Conservation (phyloP, 2,113 vertebrate genomes). For the Trochalopteron elliotii region DNA sequence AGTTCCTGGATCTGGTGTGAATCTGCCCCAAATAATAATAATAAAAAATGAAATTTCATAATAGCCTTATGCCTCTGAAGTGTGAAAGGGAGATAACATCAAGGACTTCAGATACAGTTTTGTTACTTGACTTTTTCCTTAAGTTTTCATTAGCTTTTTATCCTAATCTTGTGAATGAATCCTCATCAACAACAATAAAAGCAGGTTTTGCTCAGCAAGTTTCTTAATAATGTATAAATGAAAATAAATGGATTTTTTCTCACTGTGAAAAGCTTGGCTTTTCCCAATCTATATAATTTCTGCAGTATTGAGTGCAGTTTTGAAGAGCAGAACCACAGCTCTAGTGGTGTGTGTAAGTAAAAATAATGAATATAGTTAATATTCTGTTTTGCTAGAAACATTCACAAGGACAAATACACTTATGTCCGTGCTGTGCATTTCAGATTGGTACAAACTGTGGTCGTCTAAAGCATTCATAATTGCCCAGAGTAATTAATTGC, state of each 20-base stretch:
- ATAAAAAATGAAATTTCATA: neutral
- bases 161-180: neutral
- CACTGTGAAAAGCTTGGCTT: neutral
- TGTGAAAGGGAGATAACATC: neutral
- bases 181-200: neutral
- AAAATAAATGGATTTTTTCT: neutral
- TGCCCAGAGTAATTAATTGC: neutral
- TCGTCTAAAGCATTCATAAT: neutral
- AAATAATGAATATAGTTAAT: neutral
- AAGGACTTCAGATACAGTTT: neutral
- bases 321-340: neutral
- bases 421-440: neutral
- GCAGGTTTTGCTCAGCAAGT: neutral
- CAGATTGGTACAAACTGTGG: neutral
- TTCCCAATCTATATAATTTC: neutral
- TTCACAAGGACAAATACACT: neutral
- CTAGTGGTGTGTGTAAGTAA: neutral
- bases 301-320: neutral
- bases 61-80: neutral
- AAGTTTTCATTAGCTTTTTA: neutral
- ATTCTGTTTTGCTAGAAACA: neutral
- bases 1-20: neutral
- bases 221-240: slow-evolving; percentile 15
- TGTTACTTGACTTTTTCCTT: neutral
- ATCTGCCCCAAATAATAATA: neutral